Conservation (phyloP, 2,888 invertebrate species). For the Cantharis flavilabris region DNA sequence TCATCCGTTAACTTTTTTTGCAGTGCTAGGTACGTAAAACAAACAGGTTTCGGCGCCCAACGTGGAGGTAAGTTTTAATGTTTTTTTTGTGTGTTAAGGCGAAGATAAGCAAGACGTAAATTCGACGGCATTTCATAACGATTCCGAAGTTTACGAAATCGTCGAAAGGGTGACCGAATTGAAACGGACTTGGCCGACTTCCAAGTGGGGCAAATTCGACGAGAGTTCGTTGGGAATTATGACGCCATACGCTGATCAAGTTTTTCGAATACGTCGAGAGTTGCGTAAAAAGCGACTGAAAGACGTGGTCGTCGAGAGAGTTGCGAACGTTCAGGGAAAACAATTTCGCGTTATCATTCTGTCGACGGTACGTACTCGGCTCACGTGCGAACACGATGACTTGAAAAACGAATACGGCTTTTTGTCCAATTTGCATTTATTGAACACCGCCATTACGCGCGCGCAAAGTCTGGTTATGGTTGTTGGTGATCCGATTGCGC, state of each 20-base stretch:
- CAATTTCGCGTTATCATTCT: conserved; percentile 83
- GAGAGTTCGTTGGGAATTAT: conserved; percentile 84
- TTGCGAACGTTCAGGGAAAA: conserved; percentile 85
- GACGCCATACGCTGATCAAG: conserved; percentile 83
- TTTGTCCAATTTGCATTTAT: conserved; percentile 77
- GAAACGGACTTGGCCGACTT: conserved; percentile 71
- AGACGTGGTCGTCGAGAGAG: conserved; percentile 80
- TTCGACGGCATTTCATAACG: conserved; percentile 81
- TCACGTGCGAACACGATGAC: conserved; percentile 65
- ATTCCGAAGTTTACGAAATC: conserved; percentile 80
- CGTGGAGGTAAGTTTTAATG: background rate
- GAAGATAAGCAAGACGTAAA: conserved; percentile 79
- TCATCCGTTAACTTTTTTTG: conserved; percentile 79
- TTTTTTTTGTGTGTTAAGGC: conserved; percentile 56
- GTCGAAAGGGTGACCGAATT: conserved; percentile 76
- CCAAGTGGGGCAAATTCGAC: conserved; percentile 71
- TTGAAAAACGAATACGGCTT: conserved; percentile 77
- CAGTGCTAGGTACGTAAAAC: conserved; percentile 64
- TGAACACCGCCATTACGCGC: conserved; percentile 82
- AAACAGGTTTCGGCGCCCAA: background rate
- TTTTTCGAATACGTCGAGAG: conserved; percentile 73
- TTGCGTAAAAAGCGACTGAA: conserved; percentile 73
- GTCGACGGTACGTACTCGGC: conserved; percentile 76
- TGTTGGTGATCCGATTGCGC: conserved; percentile 81
- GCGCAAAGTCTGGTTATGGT: conserved; percentile 83